phyloP scores from a whole-genome alignment of 2,888 invertebrate species.

The Rapana venosa region DNA sequence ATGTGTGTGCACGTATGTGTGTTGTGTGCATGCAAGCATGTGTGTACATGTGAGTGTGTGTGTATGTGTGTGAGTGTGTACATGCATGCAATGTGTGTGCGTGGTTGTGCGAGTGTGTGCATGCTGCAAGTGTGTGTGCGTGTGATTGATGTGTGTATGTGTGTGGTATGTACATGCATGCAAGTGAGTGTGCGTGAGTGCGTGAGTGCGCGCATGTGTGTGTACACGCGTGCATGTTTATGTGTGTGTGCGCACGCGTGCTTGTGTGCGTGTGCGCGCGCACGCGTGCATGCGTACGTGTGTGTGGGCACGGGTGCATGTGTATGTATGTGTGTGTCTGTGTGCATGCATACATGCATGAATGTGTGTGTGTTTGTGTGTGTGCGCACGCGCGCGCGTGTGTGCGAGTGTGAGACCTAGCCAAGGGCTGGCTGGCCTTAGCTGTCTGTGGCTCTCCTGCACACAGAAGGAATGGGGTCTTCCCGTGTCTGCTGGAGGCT shows the following conservation, averaged over 20 bases:
- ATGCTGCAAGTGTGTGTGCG: neutral
- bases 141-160: conserved; percentile 18
- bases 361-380: neutral
- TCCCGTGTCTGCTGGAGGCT: no score
- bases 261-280: neutral
- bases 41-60: neutral
- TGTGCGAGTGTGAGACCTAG: conserved; percentile 4
- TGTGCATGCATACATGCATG: neutral
- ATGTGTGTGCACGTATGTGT: no score
- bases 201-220: neutral
- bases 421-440: neutral
- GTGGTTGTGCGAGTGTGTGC: neutral
- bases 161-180: conserved; percentile 18
- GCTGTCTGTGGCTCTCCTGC: no score
- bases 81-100: neutral
- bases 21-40: neutral
- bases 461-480: no score
- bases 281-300: neutral
- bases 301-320: conserved; percentile 6
- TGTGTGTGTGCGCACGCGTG: neutral
- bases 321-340: neutral
- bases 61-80: neutral
- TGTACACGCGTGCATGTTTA: neutral
- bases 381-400: neutral
- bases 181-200: neutral